A percentile compares a stretch with the other conserved stretches of the same genome.
phyloP scores from a whole-genome alignment of 2,888 invertebrate genomes.

The Hanleya hanleyi region DNA sequence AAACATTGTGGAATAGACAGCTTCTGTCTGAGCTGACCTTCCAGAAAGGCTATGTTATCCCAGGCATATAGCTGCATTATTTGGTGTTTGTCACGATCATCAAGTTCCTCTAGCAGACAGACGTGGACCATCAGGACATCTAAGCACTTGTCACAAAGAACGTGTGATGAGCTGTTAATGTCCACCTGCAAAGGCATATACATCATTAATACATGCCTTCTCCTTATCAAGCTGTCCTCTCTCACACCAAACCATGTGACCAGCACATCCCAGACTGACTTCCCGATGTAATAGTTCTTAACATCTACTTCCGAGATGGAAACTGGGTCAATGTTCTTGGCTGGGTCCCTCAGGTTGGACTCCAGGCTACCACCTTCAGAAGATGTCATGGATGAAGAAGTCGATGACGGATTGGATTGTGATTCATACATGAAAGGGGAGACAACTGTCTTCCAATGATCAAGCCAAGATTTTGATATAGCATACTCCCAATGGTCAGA shows the following conservation, averaged over 20 bases:
- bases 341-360: constrained; percentile 18
- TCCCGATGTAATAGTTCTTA: constrained; percentile 48
- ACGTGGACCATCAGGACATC: constrained; percentile 33
- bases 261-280: constrained; percentile 50
- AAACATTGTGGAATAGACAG: constrained; percentile 13
- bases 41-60: constrained; percentile 34
- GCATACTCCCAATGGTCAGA: constrained; percentile 45
- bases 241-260: constrained; percentile 49
- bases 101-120: constrained; percentile 24
- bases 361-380: not conserved
- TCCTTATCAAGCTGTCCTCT: constrained; percentile 34
- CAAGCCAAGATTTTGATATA: constrained; percentile 45
- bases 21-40: constrained; percentile 25
- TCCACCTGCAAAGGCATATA: constrained; percentile 21
- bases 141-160: constrained; percentile 27
- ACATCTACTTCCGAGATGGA: constrained; percentile 36
- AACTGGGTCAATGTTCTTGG: constrained; percentile 24
- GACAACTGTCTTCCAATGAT: constrained; percentile 37
- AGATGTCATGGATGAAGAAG: not conserved
- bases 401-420: not conserved
- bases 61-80: constrained; percentile 31
- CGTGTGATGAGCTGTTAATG: not conserved
- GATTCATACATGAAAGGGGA: not conserved
- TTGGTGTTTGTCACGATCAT: constrained; percentile 15
- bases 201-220: constrained; percentile 37